phyloP scores from a whole-genome alignment of 2,113 vertebrate species.

The Lasiurus borealis region DNA sequence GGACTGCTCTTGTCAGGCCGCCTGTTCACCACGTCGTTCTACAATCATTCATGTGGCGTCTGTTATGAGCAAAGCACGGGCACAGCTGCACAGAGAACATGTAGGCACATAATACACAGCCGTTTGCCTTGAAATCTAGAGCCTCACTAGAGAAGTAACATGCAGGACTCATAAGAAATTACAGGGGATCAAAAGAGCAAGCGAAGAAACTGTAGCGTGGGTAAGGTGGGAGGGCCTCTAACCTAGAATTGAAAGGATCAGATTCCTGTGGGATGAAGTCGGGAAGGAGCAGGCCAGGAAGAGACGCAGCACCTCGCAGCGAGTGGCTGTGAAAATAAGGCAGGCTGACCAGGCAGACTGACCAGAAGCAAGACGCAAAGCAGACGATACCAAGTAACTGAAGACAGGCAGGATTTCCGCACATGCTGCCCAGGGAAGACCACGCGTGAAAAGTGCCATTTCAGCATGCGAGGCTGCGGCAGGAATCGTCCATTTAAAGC shows the following conservation, averaged over 20 bases:
- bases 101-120: background rate
- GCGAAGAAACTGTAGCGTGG: background rate
- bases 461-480: background rate
- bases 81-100: background rate
- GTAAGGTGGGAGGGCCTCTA: background rate
- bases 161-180: background rate
- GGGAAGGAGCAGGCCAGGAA: background rate
- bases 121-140: background rate
- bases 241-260: background rate
- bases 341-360: background rate
- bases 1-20: background rate
- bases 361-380: background rate
- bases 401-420: background rate
- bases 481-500: background rate
- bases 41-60: background rate
- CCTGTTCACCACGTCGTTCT: background rate
- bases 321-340: background rate
- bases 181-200: constrained; percentile 1
- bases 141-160: background rate
- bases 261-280: background rate
- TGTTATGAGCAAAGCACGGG: background rate
- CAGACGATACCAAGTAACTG: background rate
- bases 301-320: no score
- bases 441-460: background rate
- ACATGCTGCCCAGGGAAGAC: background rate